Evolutionary conservation across 2,797 vertebrate genomes (phyloP), one percentile per base, ranked within the genome.

Genomic region (Coccyzus lansbergi): DNA sequence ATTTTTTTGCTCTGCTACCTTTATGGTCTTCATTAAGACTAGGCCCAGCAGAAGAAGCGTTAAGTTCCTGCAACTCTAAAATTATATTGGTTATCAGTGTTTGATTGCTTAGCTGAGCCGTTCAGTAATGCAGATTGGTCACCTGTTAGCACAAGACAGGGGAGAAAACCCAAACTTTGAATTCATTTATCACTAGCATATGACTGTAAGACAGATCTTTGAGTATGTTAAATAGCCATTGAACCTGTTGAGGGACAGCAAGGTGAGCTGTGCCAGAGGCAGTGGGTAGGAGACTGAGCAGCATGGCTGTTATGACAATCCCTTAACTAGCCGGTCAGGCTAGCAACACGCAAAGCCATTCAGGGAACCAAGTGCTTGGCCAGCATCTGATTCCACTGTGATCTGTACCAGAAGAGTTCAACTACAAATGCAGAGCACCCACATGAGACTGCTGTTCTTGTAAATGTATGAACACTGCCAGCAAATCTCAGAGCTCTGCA

Each of bases 341-440:
- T 20, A 22, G 15, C 62, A 58, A 40, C 42, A 62, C 51, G 33
- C 26, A 55, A 68, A 87, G 48, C 10, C 3, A 0, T 55, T 53
- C 15, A 48, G 18, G 56, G 46, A 60, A 28, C 33, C 74, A 60
- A 6, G 18, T 59, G 12, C 75, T 34, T 29, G n/a, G 38, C 29
- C 58, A 55, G 19, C 4, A 1, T 20, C 33, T 0, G 0, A 46
- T 40, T 52, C 69, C 53, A 76, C 21, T 9, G 10, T 0, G 0
- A 26, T 40, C 40, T 71, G 26, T 36, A 55, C 64, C 38, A 29
- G 14, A 74, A 79, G 28, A 59, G 38, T 9, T 69, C 16, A 65
- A 8, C 29, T 56, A 17, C 3, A 71, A 64, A 31, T 6, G 9
- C 74, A 60, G 74, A 83, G 52, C 67, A 26, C n/a, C 8, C 67